phyloP scores from a whole-genome alignment of 2,113 vertebrate species.

The Catharus minimus region DNA sequence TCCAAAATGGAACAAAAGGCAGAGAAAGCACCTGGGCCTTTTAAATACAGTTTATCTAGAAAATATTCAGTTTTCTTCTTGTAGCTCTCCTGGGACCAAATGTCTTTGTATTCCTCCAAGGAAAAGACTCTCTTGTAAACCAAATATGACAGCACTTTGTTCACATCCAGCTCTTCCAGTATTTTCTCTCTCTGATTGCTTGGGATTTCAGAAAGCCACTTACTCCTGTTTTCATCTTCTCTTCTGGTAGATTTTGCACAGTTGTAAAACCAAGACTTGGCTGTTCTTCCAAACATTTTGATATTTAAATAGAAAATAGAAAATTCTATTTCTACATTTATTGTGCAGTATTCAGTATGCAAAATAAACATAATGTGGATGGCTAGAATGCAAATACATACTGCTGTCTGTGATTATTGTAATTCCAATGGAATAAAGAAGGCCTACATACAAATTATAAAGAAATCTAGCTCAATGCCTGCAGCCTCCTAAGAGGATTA shows the following conservation, averaged over 20 bases:
- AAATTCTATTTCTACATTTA: constrained; percentile 49
- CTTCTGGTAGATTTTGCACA: constrained; percentile 72
- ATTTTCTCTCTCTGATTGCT: constrained; percentile 79
- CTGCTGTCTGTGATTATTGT: constrained; percentile 68
- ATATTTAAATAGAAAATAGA: constrained; percentile 38
- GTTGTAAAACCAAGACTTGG: constrained; percentile 81
- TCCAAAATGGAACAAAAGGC: constrained; percentile 87
- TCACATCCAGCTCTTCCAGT: constrained; percentile 81
- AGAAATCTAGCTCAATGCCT: constrained; percentile 77
- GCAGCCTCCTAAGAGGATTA: constrained; percentile 89
- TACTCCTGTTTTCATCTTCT: constrained; percentile 75
- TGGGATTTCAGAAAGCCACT: constrained; percentile 77
- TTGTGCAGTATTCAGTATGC: constrained; percentile 51
- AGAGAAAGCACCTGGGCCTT: constrained; percentile 84
- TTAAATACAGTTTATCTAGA: constrained; percentile 82
- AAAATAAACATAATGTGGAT: constrained; percentile 71
- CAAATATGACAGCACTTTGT: constrained; percentile 81
- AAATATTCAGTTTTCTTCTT: constrained; percentile 78
- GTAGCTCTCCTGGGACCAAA: constrained; percentile 77
- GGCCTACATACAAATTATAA: constrained; percentile 80
- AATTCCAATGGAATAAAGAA: constrained; percentile 76
- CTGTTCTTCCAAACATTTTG: constrained; percentile 81
- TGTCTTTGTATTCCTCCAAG: constrained; percentile 85
- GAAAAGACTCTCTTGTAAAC: constrained; percentile 87
- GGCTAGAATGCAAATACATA: constrained; percentile 47